Evolutionary conservation across 2,797 vertebrate genomes (phyloP).

Genomic region (Myripristis murdjan): DNA sequence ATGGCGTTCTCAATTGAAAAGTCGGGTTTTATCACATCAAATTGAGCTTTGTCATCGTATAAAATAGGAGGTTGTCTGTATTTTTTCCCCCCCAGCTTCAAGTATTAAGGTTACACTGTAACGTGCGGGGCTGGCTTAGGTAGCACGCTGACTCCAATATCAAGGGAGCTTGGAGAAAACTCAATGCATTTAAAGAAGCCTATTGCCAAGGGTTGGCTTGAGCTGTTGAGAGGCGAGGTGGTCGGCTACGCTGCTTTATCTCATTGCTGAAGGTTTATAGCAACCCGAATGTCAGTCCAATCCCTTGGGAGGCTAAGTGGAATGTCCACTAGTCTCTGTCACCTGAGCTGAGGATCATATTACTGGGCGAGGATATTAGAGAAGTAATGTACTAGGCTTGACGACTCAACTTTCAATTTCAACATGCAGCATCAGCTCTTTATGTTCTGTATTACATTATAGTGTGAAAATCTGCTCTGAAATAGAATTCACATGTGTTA

Average conservation of each 20-base stretch:
- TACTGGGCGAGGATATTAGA: constrained; percentile 4
- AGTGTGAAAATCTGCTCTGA: background rate
- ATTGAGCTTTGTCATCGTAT: constrained; percentile 56
- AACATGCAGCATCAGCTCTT: background rate
- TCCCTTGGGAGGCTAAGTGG: constrained; percentile 20
- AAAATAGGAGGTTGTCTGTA: constrained; percentile 40
- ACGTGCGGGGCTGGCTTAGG: constrained; percentile 36
- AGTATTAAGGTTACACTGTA: constrained; percentile 32
- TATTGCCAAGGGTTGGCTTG: constrained; percentile 20
- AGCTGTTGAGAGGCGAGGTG: constrained; percentile 34
- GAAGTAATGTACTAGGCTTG: background rate
- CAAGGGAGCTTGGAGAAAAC: constrained; percentile 32
- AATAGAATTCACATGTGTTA: too few relatives aligned
- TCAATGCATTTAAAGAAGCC: constrained; percentile 63
- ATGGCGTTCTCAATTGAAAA: constrained; percentile 59
- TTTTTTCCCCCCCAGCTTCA: constrained; percentile 17
- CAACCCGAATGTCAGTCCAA: constrained; percentile 4
- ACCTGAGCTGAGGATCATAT: constrained; percentile 38
- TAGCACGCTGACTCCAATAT: constrained; percentile 12
- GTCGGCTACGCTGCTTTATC: constrained; percentile 27
- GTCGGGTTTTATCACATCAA: constrained; percentile 65
- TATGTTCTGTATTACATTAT: background rate
- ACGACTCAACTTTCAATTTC: background rate
- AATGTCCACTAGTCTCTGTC: constrained; percentile 35
- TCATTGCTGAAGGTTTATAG: constrained; percentile 43